Evolutionary conservation across 2,113 vertebrate genomes (phyloP).

Genomic region (Coregonus clupeaformis): DNA sequence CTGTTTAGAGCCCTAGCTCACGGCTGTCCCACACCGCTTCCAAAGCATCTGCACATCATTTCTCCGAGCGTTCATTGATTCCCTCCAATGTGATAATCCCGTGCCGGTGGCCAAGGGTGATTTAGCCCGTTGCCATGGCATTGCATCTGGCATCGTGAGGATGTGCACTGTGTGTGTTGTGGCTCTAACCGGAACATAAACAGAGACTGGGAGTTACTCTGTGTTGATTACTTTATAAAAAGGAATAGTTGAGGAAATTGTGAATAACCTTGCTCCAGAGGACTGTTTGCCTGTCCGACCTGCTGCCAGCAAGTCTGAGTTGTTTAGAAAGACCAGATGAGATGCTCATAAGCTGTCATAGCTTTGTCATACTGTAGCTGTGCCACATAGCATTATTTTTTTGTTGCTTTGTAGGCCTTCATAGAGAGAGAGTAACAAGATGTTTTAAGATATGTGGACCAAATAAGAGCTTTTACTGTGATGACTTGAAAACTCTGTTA

Average conservation of each 20-base stretch:
- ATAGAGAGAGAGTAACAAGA: too few relatives aligned
- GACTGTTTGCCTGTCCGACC: too few relatives aligned
- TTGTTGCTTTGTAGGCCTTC: too few relatives aligned
- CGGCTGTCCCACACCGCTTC: slow-evolving; percentile 62
- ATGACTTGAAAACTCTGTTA: too few relatives aligned
- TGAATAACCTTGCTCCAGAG: too few relatives aligned
- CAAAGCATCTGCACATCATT: slow-evolving; percentile 64
- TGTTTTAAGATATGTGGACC: too few relatives aligned
- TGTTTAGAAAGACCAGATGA: background rate
- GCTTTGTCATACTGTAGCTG: background rate
- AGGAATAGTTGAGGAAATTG: background rate
- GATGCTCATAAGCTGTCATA: background rate
- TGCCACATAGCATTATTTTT: too few relatives aligned
- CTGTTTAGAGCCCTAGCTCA: slow-evolving; percentile 45
- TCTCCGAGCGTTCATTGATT: slow-evolving; percentile 11
- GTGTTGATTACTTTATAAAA: background rate
- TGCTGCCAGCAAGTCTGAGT: too few relatives aligned
- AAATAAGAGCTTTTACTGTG: too few relatives aligned
- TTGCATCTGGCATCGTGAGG: slow-evolving; percentile 36
- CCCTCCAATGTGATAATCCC: slow-evolving; percentile 2
- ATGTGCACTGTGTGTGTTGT: background rate
- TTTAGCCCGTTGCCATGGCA: slow-evolving; percentile 39
- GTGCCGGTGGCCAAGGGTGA: slow-evolving; percentile 18
- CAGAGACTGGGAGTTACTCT: background rate
- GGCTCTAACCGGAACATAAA: slow-evolving; percentile 1